Evolutionary conservation across 2,888 invertebrate genomes (phyloP), one percentile per base, ranked within the genome.

Genomic region (Drosophila peninsularis): DNA sequence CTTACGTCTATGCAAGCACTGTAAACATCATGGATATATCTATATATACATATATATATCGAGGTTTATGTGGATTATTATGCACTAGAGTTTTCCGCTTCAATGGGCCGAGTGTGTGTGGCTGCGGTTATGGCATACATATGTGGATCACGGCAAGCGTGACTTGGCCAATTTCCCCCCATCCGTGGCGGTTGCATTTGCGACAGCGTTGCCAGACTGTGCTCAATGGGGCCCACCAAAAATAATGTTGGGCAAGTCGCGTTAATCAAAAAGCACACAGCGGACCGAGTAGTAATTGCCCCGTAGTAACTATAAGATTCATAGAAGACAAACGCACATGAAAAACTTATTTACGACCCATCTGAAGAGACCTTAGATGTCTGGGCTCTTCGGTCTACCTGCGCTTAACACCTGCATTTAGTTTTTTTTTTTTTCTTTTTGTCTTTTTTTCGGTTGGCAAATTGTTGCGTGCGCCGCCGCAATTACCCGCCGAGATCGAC

Each of bases 401-500:
- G 54, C 60, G 56, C 47, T 61, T 70, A 82, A 39, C 49, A 65
- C 65, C 81, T 73, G 55, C 42, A 64, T 36, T 42, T 11, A 14
- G 36, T 36, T 21, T 36, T 9, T 41, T 41, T 39, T 19, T 44
- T 10, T 64, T 14, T 37, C 11, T 30, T 11, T 5, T 50, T 27
- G 34, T 39, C 10, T 10, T 5, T 2, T 41, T 42, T 44, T 44
- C 14, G 24, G 19, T 37, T 39, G 52, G 66, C 73, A 77, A 69
- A 66, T 52, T 64, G 60, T 83, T 83, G 89, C 89, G 89, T 88
- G 82, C 63, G 58, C 32, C 50, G 47, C 37, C 67, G 61, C 72
- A 88, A 83, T 83, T 80, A 88, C 57, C 21, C 21, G 50, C 30
- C 21, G 27, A 71, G 66, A 66, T 50, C 42, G 58, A 4, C 4